Base-by-base conservation (phyloP, 35 echinoderm and acorn worm genomes). In the Acanthaster planci region DNA sequence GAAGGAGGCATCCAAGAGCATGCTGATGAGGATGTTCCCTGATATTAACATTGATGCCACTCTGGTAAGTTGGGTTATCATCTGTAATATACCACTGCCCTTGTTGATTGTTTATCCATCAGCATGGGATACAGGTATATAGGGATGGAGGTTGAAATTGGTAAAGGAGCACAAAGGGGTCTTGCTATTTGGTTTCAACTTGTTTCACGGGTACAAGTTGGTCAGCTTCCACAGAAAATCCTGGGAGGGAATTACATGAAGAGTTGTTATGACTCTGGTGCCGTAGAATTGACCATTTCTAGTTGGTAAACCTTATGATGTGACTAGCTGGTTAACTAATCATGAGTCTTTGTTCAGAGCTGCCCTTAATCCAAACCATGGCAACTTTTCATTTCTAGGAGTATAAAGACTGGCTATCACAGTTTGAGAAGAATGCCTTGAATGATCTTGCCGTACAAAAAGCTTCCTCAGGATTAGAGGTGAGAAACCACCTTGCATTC, bases 351-450 rank as follows among this genome's bases (percentile, higher is more conserved):
- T 39, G 47, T 39, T 19, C 0, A 2, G 0, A 18, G 32, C 10
- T 76, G 59, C 52, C 15, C 2, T 23, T 0, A 8, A 34, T 16
- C 17, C 26, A 10, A 31, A 38, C 27, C 16, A 36, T 89, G 18
- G 31, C 77, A 52, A 81, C 51, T 80, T 17, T 35, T 31, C 26
- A 17, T 57, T 81, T 84, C 27, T 76, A 95, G 93, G 84, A 0
- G 36, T 80, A 95, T 75, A 84, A 87, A 77, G 84, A 95, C 22
- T 95, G 93, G 93, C 38, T 95, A 37, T 55, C 37, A 21, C 54
- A 86, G 52, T 95, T 95, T 95, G 88, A 95, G 84, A 51, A 87
- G 36, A 55, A 90, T 53, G 93, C 93, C 40, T 37, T 67, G 15
- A 30, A 89, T 72, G 23, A 83, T 60, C 67, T 95, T 57, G 81